phyloP scores from a whole-genome alignment of 1,140 invertebrate species.

The Lepidurus arcticus region DNA sequence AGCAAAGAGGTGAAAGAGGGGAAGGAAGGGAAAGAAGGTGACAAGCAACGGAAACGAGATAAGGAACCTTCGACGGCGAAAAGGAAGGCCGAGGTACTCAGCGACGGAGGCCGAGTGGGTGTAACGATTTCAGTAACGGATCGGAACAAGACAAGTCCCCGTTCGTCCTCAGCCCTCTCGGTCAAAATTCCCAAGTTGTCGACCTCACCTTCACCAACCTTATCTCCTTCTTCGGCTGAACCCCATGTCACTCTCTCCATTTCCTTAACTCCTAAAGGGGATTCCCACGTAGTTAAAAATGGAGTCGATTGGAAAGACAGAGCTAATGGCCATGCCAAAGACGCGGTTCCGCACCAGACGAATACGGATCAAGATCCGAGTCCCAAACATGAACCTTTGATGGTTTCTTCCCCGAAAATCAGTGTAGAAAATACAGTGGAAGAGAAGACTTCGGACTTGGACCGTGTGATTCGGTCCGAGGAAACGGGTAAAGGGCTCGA shows the following conservation, averaged over 20 bases:
- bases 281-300: constrained; percentile 13
- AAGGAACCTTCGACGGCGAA: constrained; percentile 55
- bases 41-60: constrained; percentile 40
- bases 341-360: neutral
- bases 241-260: constrained; percentile 26
- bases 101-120: constrained; percentile 39
- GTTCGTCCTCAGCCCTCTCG: constrained; percentile 37
- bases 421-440: too few relatives aligned
- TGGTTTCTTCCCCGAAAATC: too few relatives aligned
- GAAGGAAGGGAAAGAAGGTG: constrained; percentile 30
- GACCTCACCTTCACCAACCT: constrained; percentile 2
- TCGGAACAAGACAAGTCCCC: constrained; percentile 48
- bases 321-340: neutral
- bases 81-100: constrained; percentile 67
- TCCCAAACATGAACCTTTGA: too few relatives aligned
- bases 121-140: constrained; percentile 32
- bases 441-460: too few relatives aligned
- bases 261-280: constrained; percentile 31
- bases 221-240: constrained; percentile 16
- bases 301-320: constrained; percentile 26
- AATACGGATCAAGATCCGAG: too few relatives aligned
- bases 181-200: constrained; percentile 36
- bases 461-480: too few relatives aligned
- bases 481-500: too few relatives aligned
- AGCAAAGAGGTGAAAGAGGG: constrained; percentile 28